Evolutionary conservation across 2,888 invertebrate genomes (phyloP).

Genomic region (Amphipyra berbera): DNA sequence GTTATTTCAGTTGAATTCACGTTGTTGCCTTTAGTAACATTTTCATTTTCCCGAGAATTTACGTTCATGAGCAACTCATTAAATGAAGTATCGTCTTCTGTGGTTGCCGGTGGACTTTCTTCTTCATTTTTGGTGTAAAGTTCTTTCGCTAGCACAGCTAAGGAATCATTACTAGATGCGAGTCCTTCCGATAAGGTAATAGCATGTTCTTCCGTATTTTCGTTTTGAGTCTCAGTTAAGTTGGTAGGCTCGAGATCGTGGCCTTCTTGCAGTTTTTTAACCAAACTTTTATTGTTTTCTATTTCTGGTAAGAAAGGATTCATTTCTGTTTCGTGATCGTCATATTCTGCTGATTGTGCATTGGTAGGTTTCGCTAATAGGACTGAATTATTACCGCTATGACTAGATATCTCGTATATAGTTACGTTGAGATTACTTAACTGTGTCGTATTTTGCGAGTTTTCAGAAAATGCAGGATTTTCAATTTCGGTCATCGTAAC

Average conservation of each 20-base stretch:
- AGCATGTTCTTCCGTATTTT: constrained; percentile 76
- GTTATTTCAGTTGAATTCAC: constrained; percentile 14
- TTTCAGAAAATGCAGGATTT: constrained; percentile 33
- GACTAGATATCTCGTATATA: constrained; percentile 83
- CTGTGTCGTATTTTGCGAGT: constrained; percentile 68
- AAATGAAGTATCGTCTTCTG: constrained; percentile 60
- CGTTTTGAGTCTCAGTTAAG: constrained; percentile 84
- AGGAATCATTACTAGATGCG: constrained; percentile 30
- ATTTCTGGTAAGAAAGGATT: constrained; percentile 92
- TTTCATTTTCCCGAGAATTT: constrained; percentile 57
- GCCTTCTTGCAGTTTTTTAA: constrained; percentile 90
- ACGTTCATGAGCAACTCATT: constrained; percentile 64
- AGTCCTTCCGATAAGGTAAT: constrained; percentile 55
- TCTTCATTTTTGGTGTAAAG: constrained; percentile 44
- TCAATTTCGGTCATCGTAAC: constrained; percentile 28
- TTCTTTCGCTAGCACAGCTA: constrained; percentile 35
- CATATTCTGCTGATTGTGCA: constrained; percentile 76
- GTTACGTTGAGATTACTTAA: constrained; percentile 81
- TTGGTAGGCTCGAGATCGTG: constrained; percentile 83
- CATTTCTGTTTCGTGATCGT: constrained; percentile 89
- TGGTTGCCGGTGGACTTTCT: constrained; percentile 40
- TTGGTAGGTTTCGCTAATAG: constrained; percentile 66
- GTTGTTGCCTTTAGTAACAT: constrained; percentile 40
- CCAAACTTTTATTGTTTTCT: constrained; percentile 90
- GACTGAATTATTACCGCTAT: constrained; percentile 69